Percentiles rank a stretch among this genome's conserved stretches.
These are phyloP conservation scores for Heterotilapia buettikoferi DNA, from an alignment of 2,113 vertebrate species.

Conservation along the genomic window DNA sequence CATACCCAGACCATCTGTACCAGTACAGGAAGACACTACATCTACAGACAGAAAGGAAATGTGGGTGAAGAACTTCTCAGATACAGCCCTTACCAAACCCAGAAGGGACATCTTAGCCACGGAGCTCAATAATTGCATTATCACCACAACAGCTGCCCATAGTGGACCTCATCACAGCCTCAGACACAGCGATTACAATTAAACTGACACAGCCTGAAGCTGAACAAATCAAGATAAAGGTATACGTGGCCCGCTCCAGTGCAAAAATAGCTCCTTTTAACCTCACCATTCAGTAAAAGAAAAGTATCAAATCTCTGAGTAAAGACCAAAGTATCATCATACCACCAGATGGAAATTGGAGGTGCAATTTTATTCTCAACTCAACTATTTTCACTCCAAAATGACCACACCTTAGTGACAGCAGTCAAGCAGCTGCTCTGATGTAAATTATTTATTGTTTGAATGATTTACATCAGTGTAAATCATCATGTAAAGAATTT, in stretches of 20 bases:
- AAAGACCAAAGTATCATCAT: background rate
- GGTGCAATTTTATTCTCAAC: background rate
- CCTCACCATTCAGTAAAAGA: background rate
- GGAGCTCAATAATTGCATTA: background rate
- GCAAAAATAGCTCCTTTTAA: background rate
- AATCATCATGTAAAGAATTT: background rate
- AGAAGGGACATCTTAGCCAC: background rate
- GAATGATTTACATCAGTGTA: background rate
- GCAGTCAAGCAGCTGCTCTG: background rate
- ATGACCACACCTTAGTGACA: background rate
- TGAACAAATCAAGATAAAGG: background rate
- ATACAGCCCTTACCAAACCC: background rate
- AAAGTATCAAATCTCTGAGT: background rate
- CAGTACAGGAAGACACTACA: background rate
- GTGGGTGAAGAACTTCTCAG: background rate
- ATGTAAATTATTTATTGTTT: background rate
- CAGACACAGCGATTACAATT: background rate
- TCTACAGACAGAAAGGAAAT: background rate
- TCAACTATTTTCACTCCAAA: background rate
- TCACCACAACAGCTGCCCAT: background rate
- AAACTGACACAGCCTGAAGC: background rate
- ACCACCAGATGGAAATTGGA: background rate
- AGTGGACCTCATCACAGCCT: background rate
- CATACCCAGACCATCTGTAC: background rate
- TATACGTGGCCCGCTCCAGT: background rate